Evolutionary conservation across 1,140 invertebrate genomes (phyloP).

Genomic region (Brachionus angularis): DNA sequence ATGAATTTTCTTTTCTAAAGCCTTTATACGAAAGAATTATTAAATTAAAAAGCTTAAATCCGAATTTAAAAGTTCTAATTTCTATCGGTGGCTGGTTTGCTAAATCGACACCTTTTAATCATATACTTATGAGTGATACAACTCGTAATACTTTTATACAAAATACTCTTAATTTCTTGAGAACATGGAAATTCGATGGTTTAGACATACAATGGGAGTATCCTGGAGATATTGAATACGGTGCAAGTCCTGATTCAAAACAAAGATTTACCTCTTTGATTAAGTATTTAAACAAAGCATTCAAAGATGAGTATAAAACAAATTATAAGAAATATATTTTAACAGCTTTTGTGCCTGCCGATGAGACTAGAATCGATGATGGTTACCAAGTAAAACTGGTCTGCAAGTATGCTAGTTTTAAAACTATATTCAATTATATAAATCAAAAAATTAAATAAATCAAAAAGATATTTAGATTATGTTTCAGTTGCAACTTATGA

Average conservation of each 20-base stretch:
- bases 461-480: conserved; percentile 69
- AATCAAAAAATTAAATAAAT: no score
- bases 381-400: conserved; percentile 82
- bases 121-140: conserved; percentile 42
- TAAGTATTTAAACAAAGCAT: conserved; percentile 38
- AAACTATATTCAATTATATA: no score
- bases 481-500: conserved; percentile 85
- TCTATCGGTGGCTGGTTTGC: conserved; percentile 66
- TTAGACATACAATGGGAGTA: conserved; percentile 96
- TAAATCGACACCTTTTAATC: conserved; percentile 67
- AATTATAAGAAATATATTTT: conserved; percentile 33
- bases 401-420: conserved; percentile 66
- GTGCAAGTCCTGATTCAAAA: conserved; percentile 10
- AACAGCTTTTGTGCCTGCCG: conserved; percentile 21
- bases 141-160: conserved; percentile 61
- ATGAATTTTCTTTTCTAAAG: not conserved
- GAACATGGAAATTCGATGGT: conserved; percentile 88
- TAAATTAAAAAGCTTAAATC: conserved; percentile 66
- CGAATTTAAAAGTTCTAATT: conserved; percentile 69
- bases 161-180: conserved; percentile 72
- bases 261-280: conserved; percentile 30
- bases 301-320: conserved; percentile 38
- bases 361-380: conserved; percentile 72
- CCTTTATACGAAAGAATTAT: conserved; percentile 67
- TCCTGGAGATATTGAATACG: conserved; percentile 82